Conservation (phyloP, 30 jellyfish, hydroid and myxozoan species). For the Cassiopea xamachana region DNA sequence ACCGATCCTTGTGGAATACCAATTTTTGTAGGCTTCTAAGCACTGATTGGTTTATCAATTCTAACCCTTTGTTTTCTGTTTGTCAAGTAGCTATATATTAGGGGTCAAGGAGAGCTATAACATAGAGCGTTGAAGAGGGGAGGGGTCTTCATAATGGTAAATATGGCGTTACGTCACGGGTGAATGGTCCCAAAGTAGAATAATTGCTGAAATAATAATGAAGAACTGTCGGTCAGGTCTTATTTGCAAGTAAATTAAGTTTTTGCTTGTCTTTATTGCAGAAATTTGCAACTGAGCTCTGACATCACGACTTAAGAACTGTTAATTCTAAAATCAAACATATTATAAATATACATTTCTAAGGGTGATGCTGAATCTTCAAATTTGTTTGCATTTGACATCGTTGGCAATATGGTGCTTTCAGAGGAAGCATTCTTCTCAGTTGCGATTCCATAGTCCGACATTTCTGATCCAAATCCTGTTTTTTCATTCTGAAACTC, state of each 20-base stretch:
- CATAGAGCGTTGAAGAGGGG: too few species aligned
- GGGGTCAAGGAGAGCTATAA: background rate
- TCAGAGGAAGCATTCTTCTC: background rate
- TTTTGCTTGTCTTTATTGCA: too few species aligned
- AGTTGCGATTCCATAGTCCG: background rate
- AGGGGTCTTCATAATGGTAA: too few species aligned
- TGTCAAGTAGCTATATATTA: background rate
- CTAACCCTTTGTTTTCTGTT: background rate
- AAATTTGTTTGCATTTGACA: background rate
- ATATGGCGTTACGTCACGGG: too few species aligned
- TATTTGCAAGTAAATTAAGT: too few species aligned
- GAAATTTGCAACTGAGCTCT: background rate
- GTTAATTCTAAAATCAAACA: slow-evolving; percentile 13
- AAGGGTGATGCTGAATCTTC: slow-evolving; percentile 4
- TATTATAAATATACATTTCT: slow-evolving; percentile 1
- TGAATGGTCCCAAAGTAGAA: too few species aligned
- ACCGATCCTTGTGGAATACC: background rate
- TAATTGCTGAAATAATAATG: too few species aligned
- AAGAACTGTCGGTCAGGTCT: too few species aligned
- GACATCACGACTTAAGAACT: background rate
- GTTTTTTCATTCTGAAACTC: background rate
- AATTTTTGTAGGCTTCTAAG: background rate
- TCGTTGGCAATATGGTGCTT: slow-evolving; percentile 2
- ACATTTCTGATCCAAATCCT: background rate
- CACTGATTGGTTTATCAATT: background rate